Conservation (phyloP, 2,113 vertebrate species). For the Hypocryptadius cinnamomeus region DNA sequence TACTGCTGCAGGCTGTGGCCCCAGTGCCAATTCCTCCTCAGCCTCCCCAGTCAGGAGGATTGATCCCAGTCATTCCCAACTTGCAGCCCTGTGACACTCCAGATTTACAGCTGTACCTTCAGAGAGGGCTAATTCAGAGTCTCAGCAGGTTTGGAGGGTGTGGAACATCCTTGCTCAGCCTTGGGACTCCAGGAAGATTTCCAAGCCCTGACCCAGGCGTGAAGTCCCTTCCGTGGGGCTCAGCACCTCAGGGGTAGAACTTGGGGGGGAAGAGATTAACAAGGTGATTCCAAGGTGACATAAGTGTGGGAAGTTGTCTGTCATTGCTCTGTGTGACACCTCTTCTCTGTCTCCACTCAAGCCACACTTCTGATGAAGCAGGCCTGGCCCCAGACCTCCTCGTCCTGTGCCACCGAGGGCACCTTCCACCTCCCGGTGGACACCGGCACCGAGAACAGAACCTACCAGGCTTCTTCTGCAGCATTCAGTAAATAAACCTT, state of each 20-base stretch:
- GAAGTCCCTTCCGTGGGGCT: background rate
- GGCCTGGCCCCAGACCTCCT: constrained; percentile 85
- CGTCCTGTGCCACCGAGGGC: constrained; percentile 83
- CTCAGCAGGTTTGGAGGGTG: background rate
- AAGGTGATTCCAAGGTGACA: background rate
- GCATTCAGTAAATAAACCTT: constrained; percentile 84
- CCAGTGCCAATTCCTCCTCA: background rate
- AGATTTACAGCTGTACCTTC: background rate
- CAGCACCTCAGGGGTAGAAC: background rate
- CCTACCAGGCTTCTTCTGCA: constrained; percentile 86
- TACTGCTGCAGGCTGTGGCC: background rate
- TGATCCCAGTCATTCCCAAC: accelerated
- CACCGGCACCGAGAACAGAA: constrained; percentile 84
- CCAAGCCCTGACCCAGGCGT: background rate
- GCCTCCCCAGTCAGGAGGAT: background rate
- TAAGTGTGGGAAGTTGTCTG: background rate
- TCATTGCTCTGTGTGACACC: constrained; percentile 56
- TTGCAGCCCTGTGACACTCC: background rate
- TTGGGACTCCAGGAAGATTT: background rate
- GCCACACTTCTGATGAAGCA: constrained; percentile 90
- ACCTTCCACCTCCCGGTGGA: constrained; percentile 90
- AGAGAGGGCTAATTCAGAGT: background rate
- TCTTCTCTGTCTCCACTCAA: constrained; percentile 75
- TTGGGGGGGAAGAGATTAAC: background rate
- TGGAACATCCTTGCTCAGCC: background rate